phyloP scores from a whole-genome alignment of 2,797 vertebrate species.

The Labroides dimidiatus region DNA sequence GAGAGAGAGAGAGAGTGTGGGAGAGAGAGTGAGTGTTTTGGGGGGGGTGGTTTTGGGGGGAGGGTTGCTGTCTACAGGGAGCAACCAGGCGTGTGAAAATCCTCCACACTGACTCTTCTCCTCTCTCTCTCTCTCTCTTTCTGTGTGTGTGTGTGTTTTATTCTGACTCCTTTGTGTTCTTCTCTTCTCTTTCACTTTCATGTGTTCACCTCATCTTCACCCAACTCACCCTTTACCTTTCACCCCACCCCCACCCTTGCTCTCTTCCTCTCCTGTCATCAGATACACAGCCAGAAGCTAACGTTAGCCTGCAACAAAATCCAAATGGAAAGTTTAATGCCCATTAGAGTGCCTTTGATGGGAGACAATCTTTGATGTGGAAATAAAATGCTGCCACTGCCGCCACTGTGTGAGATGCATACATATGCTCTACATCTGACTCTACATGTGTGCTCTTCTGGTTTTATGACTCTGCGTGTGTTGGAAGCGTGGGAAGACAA shows the following conservation, averaged over 20 bases:
- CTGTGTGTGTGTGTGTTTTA: no score
- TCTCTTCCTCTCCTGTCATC: slow-evolving; percentile 46
- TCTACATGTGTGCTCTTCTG: background rate
- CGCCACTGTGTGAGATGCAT: slow-evolving; percentile 40
- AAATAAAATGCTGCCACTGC: slow-evolving; percentile 61
- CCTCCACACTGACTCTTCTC: slow-evolving; percentile 66
- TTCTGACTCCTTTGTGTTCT: slow-evolving; percentile 40
- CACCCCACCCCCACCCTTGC: background rate
- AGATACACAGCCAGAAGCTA: slow-evolving; percentile 70
- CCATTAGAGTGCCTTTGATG: slow-evolving; percentile 70
- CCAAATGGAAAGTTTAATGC: slow-evolving; percentile 72
- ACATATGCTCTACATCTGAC: slow-evolving; percentile 29
- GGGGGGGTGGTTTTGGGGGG: background rate
- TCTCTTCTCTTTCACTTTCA: slow-evolving; percentile 18
- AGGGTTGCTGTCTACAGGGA: slow-evolving; percentile 56
- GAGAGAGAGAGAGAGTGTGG: slow-evolving; percentile 18
- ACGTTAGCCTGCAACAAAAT: slow-evolving; percentile 77
- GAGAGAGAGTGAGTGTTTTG: no score
- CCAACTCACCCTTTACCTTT: slow-evolving; percentile 37
- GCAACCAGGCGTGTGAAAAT: slow-evolving; percentile 76
- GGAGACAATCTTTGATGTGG: slow-evolving; percentile 73
- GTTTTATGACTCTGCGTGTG: background rate
- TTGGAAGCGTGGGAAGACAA: slow-evolving; percentile 72
- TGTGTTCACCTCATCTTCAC: slow-evolving; percentile 13
- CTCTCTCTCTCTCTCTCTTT: slow-evolving; percentile 18